These are phyloP conservation scores for Ridgeia piscesae DNA, from an alignment of 1,140 invertebrate species.

Conservation along the genomic window DNA sequence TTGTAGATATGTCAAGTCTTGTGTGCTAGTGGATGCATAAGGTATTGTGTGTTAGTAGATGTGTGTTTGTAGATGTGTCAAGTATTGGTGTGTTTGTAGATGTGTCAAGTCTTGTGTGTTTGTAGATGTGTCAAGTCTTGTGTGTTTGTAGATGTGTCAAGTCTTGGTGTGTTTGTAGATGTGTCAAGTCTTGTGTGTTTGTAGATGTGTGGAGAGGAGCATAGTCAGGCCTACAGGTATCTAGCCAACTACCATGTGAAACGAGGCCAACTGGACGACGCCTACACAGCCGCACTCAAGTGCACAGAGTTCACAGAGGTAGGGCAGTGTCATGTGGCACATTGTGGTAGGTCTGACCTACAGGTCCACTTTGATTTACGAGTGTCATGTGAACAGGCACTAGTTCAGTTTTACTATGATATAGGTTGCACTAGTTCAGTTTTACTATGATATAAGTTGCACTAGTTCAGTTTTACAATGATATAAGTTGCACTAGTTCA, in stretches of 20 bases:
- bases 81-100: neutral
- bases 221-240: conserved; percentile 84
- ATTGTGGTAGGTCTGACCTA: no score
- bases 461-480: no score
- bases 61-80: neutral
- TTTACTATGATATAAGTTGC: no score
- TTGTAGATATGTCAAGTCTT: neutral
- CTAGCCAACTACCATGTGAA: conserved; percentile 87
- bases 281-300: conserved; percentile 88
- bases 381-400: no score
- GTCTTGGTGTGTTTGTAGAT: neutral
- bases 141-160: neutral
- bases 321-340: conserved; percentile 38
- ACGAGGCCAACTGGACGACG: conserved; percentile 76
- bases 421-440: no score
- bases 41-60: neutral
- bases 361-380: no score
- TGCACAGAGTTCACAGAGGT: conserved; percentile 78
- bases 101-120: neutral
- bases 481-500: no score
- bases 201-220: conserved; percentile 64
- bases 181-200: neutral
- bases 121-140: neutral
- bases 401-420: no score
- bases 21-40: neutral